Evolutionary conservation across 2,888 invertebrate species (phyloP).

Genomic region (Ormyrus pomaceus): DNA sequence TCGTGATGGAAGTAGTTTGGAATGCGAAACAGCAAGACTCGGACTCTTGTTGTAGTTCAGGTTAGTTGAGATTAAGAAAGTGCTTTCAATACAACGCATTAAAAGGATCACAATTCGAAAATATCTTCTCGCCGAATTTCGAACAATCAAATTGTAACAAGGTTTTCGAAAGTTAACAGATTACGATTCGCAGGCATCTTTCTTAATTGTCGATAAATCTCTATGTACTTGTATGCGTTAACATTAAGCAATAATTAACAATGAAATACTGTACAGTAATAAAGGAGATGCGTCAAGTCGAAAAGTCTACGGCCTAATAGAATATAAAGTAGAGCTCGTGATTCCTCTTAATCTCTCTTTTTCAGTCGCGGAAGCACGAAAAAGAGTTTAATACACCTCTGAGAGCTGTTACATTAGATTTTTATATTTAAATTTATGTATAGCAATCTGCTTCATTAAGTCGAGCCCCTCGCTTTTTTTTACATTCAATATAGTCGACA

Average conservation of each 20-base stretch:
- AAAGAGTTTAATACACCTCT: background rate
- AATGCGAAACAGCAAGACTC: conserved; percentile 3
- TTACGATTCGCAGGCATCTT: conserved; percentile 24
- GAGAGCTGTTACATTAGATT: background rate
- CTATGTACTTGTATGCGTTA: conserved; percentile 28
- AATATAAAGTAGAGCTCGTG: conserved; percentile 29
- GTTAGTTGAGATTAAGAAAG: background rate
- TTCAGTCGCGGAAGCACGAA: conserved; percentile 5
- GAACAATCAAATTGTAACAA: conserved; percentile 1
- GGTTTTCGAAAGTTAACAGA: conserved; percentile 11
- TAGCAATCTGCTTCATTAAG: conserved; percentile 1
- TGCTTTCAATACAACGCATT: too few species aligned
- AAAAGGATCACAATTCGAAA: too few species aligned
- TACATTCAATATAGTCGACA: background rate
- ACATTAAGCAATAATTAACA: conserved; percentile 40
- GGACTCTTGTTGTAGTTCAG: background rate
- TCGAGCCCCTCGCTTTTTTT: conserved; percentile 8
- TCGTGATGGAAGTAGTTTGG: background rate
- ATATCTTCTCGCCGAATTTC: background rate
- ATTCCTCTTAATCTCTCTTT: background rate
- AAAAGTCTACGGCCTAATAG: conserved; percentile 12
- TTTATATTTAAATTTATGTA: conserved; percentile 25
- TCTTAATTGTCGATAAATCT: conserved; percentile 21
- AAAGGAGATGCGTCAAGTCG: conserved; percentile 34
- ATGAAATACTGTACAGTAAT: conserved; percentile 42